These are phyloP conservation scores for Semaprochilodus insignis DNA, from an alignment of 2,797 vertebrate species.

Conservation along the genomic window DNA sequence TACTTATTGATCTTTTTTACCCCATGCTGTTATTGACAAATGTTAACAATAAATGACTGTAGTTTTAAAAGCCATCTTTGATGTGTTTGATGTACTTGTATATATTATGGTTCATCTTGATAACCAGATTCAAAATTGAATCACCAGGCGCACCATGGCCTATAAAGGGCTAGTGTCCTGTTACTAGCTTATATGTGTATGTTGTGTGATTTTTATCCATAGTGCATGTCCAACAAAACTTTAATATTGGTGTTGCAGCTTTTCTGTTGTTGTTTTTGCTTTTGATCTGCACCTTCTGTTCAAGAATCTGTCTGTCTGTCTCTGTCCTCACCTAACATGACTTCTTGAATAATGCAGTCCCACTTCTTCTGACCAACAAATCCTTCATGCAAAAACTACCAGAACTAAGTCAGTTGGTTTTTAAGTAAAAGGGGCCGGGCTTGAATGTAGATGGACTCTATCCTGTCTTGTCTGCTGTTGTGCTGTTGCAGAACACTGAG, in stretches of 20 bases:
- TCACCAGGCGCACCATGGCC: background rate
- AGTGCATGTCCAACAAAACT: slow-evolving; percentile 74
- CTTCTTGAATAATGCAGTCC: slow-evolving; percentile 70
- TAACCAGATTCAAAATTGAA: background rate
- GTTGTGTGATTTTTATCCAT: slow-evolving; percentile 51
- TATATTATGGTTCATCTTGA: background rate
- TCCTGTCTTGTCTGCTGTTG: slow-evolving; percentile 89
- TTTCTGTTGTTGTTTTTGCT: slow-evolving; percentile 70
- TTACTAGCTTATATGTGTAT: slow-evolving; percentile 44
- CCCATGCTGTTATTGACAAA: background rate
- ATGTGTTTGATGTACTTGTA: background rate
- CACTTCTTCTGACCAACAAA: slow-evolving; percentile 68
- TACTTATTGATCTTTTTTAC: background rate
- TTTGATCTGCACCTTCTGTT: slow-evolving; percentile 72
- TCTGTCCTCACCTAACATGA: slow-evolving; percentile 73
- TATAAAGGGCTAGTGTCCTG: background rate
- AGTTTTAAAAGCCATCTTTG: background rate
- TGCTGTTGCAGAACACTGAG: slow-evolving; percentile 85
- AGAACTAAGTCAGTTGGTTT: slow-evolving; percentile 60
- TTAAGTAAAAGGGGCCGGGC: slow-evolving; percentile 65
- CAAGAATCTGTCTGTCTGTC: slow-evolving; percentile 69
- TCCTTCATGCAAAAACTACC: slow-evolving; percentile 84
- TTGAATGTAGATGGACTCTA: slow-evolving; percentile 73
- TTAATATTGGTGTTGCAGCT: slow-evolving; percentile 70
- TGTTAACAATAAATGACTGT: background rate